Evolutionary conservation across 2,888 invertebrate genomes (phyloP).

Genomic region (Cantharis rufa): DNA sequence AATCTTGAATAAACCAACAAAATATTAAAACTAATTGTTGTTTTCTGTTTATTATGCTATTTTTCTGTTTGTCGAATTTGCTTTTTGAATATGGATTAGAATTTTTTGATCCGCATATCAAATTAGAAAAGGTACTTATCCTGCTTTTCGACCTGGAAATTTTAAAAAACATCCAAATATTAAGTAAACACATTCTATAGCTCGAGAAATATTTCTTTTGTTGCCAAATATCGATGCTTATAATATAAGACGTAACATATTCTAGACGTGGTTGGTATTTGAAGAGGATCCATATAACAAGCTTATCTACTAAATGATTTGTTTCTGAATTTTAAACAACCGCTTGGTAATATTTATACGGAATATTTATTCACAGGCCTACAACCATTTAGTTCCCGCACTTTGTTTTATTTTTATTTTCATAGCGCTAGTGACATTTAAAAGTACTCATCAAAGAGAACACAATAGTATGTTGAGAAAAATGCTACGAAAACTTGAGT

Average conservation of each 20-base stretch:
- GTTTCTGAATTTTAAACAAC: too few relatives aligned
- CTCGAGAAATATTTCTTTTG: not conserved
- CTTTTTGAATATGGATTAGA: not conserved
- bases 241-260: not conserved
- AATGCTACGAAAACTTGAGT: not conserved
- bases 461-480: not conserved
- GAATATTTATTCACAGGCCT: too few relatives aligned
- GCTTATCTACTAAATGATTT: too few relatives aligned
- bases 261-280: not conserved
- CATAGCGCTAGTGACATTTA: not conserved
- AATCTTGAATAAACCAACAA: not conserved
- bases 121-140: not conserved
- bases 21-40: not conserved
- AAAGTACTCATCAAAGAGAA: not conserved
- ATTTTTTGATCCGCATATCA: not conserved
- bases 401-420: not conserved
- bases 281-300: too few relatives aligned
- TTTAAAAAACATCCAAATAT: not conserved
- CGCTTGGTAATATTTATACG: too few relatives aligned
- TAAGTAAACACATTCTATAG: not conserved
- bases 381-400: not conserved
- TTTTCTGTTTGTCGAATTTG: not conserved
- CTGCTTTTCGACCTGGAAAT: not conserved
- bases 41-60: not conserved
- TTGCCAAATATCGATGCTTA: not conserved